Evolutionary conservation across 35 echinoderm and acorn worm genomes (phyloP), one percentile per base, ranked within the genome.

Genomic region (Apostichopus parvimensis): DNA sequence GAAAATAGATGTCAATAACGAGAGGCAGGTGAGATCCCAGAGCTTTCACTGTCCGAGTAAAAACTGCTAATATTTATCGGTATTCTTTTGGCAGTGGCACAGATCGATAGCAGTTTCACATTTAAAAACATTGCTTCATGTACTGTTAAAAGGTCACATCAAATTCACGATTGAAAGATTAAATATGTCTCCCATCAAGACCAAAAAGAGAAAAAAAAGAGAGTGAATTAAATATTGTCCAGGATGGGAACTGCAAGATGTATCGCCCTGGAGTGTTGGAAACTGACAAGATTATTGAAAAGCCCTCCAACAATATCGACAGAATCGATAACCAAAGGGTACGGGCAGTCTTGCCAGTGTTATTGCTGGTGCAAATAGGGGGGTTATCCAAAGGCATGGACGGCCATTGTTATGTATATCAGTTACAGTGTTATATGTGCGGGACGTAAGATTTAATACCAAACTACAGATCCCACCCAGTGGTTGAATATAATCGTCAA

Each of bases 51-150:
- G 34, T 54, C 45, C 14, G 11, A 17, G 79, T 45, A 45, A 45
- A 45, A 45, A 45, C 79, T 53, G 79, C 79, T 82, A 82, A 82
- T 82, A 82, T 54, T 45, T 82, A 82, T 82, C 52, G n/a, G 55
- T 56, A 45, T 54, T 82, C 79, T 82, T 34, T 45, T 82, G 17
- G 54, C 34, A 82, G 79, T 53, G 8, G 52, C 79, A 14, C 11
- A 82, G 55, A 82, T 82, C 79, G 20, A 82, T 82, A 82, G 79
- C 45, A 25, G 54, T 20, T 82, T 82, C 79, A 82, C 79, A 82
- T 82, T 82, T 54, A 34, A 82, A n/a, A 82, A 57, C 79, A 82
- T 56, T 82, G 79, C 79, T 82, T 82, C 79, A 82, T 57, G 79
- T 54, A 34, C 53, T 56, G 13, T 13, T 55, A n/a, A 56, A 82